Evolutionary conservation across 1,140 invertebrate species (phyloP).

Genomic region (Drosophila arizonae): DNA sequence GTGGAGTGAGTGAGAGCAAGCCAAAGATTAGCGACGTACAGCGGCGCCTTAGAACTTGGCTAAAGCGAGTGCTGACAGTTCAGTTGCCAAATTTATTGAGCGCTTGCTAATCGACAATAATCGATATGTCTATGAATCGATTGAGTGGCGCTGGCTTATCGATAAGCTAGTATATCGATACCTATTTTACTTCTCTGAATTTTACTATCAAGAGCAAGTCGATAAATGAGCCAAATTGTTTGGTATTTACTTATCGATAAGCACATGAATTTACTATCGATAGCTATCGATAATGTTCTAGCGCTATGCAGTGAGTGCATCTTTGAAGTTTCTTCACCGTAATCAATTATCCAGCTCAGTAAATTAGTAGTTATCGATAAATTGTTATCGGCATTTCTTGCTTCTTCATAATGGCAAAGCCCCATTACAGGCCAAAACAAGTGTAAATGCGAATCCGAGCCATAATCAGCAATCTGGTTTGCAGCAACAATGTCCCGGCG

Average conservation of each 20-base stretch:
- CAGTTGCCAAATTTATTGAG: neutral
- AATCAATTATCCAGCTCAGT: no score
- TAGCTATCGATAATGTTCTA: neutral
- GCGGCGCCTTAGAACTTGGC: constrained; percentile 4
- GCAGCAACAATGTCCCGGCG: neutral
- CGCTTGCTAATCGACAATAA: no score
- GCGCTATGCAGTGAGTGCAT: no score
- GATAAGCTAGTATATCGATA: no score
- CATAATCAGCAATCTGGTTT: neutral
- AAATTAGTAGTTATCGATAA: neutral
- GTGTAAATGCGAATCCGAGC: neutral
- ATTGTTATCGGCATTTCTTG: no score
- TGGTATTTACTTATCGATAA: no score
- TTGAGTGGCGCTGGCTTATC: neutral
- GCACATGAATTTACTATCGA: neutral
- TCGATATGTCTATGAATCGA: no score
- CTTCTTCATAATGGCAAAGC: no score
- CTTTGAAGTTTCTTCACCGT: no score
- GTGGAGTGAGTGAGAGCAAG: constrained; percentile 15
- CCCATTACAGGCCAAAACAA: neutral
- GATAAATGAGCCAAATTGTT: no score
- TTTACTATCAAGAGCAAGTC: no score
- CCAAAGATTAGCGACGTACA: constrained; percentile 19
- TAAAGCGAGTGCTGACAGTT: neutral
- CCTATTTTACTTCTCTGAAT: no score